These are phyloP conservation scores for Alsophila aescularia DNA, from an alignment of 2,888 invertebrate genomes.

Conservation along the genomic window DNA sequence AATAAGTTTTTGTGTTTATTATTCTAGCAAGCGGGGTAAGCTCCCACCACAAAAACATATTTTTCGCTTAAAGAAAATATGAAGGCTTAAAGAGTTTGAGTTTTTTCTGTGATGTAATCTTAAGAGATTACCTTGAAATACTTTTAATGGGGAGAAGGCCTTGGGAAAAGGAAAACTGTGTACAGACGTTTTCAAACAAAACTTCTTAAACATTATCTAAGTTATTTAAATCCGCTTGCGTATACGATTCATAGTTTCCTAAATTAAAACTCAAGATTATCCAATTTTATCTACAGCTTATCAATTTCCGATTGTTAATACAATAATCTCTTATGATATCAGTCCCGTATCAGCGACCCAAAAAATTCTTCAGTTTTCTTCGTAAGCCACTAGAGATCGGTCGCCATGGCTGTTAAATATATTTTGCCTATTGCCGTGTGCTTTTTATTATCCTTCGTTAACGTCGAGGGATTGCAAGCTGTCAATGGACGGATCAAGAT, in stretches of 20 bases:
- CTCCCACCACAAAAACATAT: constrained; percentile 61
- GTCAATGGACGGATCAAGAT: constrained; percentile 68
- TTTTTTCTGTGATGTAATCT: constrained; percentile 71
- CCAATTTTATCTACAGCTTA: constrained; percentile 16
- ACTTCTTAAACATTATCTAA: constrained; percentile 36
- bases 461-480: constrained; percentile 45
- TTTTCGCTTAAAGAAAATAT: constrained; percentile 74
- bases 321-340: constrained; percentile 26
- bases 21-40: constrained; percentile 50
- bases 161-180: constrained; percentile 55
- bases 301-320: constrained; percentile 13
- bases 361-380: constrained; percentile 34
- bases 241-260: constrained; percentile 8
- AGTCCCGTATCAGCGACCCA: constrained; percentile 7
- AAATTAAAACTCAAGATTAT: constrained; percentile 17
- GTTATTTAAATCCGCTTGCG: neutral
- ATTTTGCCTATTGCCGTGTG: constrained; percentile 30
- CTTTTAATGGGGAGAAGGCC: constrained; percentile 60
- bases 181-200: constrained; percentile 39
- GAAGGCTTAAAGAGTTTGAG: constrained; percentile 70
- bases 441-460: constrained; percentile 34
- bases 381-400: constrained; percentile 20
- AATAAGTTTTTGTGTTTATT: constrained; percentile 69
- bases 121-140: constrained; percentile 75
- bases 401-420: constrained; percentile 45